phyloP scores from a whole-genome alignment of 2,888 invertebrate species.

The Bimastos eiseni region DNA sequence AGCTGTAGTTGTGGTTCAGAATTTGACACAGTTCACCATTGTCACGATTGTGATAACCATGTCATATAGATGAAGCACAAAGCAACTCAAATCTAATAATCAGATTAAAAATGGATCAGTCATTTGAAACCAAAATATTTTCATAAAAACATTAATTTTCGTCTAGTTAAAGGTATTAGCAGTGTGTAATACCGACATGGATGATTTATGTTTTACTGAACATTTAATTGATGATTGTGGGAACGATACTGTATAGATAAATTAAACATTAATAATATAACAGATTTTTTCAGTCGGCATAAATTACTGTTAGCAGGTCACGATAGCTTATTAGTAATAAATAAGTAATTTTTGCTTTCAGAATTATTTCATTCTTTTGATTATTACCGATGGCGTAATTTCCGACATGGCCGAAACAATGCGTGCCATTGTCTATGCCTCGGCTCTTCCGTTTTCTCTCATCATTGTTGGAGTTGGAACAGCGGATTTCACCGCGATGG shows the following conservation, averaged over 20 bases:
- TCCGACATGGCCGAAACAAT: slow-evolving; percentile 58
- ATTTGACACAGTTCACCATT: too few relatives aligned
- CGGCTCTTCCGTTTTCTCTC: slow-evolving; percentile 60
- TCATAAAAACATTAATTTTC: not conserved
- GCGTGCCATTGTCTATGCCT: slow-evolving; percentile 57
- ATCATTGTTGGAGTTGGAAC: slow-evolving; percentile 61
- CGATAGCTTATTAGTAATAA: not conserved
- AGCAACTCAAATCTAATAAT: not conserved
- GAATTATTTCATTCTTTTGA: slow-evolving; percentile 58
- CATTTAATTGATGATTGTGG: not conserved
- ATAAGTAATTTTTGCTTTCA: slow-evolving; percentile 41
- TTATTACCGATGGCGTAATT: slow-evolving; percentile 60
- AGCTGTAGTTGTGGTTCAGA: too few relatives aligned
- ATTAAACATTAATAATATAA: not conserved
- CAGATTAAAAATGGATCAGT: not conserved
- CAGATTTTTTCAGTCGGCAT: not conserved
- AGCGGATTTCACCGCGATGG: slow-evolving; percentile 60
- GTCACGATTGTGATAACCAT: too few relatives aligned
- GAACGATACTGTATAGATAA: not conserved
- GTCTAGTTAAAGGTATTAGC: not conserved
- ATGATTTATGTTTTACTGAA: too few relatives aligned
- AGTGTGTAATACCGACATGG: not conserved
- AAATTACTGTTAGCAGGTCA: not conserved
- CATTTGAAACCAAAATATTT: not conserved
- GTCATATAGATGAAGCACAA: not conserved